phyloP scores from a whole-genome alignment of 53 echinoderm and acorn worm species.

The Antedon mediterranea region DNA sequence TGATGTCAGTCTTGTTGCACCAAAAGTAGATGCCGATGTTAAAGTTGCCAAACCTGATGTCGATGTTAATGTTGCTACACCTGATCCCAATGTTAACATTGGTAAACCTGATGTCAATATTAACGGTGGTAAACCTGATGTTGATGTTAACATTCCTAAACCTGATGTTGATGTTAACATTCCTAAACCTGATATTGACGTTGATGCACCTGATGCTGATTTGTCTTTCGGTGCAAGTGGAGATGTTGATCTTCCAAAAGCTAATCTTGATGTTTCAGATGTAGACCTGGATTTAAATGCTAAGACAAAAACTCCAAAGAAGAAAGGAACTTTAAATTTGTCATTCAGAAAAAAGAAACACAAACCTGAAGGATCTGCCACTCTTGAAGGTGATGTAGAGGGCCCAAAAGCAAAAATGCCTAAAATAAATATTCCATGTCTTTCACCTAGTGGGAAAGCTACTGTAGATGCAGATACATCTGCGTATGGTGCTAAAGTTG shows the following conservation, averaged over 20 bases:
- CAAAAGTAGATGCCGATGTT: slow-evolving; percentile 11
- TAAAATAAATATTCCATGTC: slow-evolving; percentile 23
- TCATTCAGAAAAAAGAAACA: background rate
- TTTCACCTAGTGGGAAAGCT: slow-evolving; percentile 5
- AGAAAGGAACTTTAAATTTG: background rate
- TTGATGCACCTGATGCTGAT: slow-evolving; percentile 30
- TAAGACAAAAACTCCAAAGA: background rate
- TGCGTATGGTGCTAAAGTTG: slow-evolving; percentile 12
- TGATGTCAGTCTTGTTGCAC: slow-evolving; percentile 7
- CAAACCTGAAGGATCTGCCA: background rate
- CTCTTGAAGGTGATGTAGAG: background rate
- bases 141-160: slow-evolving; percentile 7
- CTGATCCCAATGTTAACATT: too few relatives aligned
- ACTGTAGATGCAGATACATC: background rate
- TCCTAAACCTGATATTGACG: slow-evolving; percentile 10
- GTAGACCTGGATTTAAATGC: slow-evolving; percentile 3
- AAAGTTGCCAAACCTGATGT: slow-evolving; percentile 10
- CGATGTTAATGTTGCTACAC: too few relatives aligned
- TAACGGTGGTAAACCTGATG: slow-evolving; percentile 9
- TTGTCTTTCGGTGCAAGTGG: slow-evolving; percentile 16
- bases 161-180: too few relatives aligned
- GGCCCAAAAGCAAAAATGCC: background rate
- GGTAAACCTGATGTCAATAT: background rate
- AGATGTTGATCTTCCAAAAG: slow-evolving; percentile 27
- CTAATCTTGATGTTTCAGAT: slow-evolving; percentile 14